phyloP scores from a whole-genome alignment of 2,113 vertebrate genomes.

The Colius striatus region DNA sequence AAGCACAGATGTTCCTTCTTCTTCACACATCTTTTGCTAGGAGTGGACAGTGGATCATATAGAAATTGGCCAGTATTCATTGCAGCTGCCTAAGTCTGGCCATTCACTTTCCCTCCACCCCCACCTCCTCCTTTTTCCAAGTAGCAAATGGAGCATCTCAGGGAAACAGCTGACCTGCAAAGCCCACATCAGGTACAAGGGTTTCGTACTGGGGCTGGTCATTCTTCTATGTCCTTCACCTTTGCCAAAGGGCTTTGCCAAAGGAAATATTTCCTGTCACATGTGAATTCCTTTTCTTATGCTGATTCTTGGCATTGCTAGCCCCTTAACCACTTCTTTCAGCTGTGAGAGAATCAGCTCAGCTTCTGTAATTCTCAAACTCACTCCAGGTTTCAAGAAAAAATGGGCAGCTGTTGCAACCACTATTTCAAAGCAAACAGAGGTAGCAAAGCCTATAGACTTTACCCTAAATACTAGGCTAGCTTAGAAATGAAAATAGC shows the following conservation, averaged over 20 bases:
- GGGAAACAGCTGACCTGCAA: conserved; percentile 34
- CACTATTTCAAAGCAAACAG: not conserved
- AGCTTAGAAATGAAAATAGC: not conserved
- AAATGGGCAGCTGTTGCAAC: not conserved
- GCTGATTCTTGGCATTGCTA: not conserved
- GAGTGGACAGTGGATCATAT: conserved; percentile 28
- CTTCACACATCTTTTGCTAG: conserved; percentile 25
- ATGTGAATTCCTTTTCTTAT: conserved; percentile 7
- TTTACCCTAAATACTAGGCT: not conserved
- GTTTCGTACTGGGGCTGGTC: conserved; percentile 3
- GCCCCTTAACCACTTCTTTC: conserved; percentile 24
- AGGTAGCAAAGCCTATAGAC: not conserved
- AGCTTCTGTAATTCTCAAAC: conserved; percentile 36
- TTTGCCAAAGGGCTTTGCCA: conserved; percentile 37
- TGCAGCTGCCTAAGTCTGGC: conserved; percentile 41
- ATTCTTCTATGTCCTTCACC: not conserved
- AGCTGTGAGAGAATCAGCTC: not conserved
- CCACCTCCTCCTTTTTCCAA: conserved; percentile 2
- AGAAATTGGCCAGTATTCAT: conserved; percentile 37
- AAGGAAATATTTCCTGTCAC: conserved; percentile 32
- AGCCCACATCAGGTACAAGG: not conserved
- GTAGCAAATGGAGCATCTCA: conserved; percentile 33
- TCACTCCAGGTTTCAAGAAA: not conserved
- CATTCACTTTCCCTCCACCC: conserved; percentile 16
- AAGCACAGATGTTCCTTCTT: conserved; percentile 54